These are phyloP conservation scores for Arenaria interpres DNA, from an alignment of 2,113 vertebrate genomes.

Conservation along the genomic window DNA sequence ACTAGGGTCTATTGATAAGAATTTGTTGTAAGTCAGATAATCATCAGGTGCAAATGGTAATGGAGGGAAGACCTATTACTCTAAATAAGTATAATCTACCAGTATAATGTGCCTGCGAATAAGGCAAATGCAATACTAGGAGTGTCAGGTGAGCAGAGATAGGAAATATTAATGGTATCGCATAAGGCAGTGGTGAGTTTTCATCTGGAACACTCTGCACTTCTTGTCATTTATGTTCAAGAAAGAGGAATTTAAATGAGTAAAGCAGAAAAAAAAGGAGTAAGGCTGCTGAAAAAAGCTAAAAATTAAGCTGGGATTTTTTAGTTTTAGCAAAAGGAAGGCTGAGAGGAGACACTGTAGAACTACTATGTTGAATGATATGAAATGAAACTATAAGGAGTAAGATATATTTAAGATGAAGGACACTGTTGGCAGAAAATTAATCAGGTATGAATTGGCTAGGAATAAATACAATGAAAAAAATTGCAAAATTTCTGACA, in stretches of 20 bases:
- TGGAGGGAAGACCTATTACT: not conserved
- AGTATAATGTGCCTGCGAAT: not conserved
- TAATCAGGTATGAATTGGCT: not conserved
- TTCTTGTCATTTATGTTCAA: not conserved
- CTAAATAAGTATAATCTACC: not conserved
- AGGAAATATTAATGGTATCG: not conserved
- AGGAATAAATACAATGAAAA: not conserved
- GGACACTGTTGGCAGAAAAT: not conserved
- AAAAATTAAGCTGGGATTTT: not conserved
- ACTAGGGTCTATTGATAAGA: not conserved
- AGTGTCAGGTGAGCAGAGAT: not conserved
- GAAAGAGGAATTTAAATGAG: not conserved
- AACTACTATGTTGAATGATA: not conserved
- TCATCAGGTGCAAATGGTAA: not conserved
- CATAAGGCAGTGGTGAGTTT: not conserved
- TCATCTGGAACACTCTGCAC: not conserved
- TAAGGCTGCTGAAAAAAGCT: not conserved
- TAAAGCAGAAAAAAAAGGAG: not conserved
- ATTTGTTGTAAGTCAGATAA: not conserved
- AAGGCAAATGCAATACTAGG: not conserved
- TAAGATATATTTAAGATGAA: not conserved
- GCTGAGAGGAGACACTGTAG: not conserved
- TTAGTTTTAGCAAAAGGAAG: not conserved
- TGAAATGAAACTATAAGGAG: not conserved
- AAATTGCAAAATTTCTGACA: not conserved